Evolutionary conservation across 2,113 vertebrate genomes (phyloP).

Genomic region (Trogon melanurus): DNA sequence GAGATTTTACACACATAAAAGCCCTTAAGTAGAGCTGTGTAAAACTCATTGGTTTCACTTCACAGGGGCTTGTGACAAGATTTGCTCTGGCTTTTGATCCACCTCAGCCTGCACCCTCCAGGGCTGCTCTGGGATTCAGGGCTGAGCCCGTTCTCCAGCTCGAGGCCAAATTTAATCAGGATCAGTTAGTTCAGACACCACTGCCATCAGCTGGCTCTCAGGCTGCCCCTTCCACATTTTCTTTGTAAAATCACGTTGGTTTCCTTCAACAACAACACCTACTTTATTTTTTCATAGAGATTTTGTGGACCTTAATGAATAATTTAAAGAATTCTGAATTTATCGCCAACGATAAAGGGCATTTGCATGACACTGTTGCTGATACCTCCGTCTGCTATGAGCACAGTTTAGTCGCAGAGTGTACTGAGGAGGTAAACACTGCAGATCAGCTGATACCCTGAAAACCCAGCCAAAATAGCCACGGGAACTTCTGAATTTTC

Average conservation of each 20-base stretch:
- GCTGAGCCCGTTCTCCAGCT: background rate
- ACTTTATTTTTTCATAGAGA: background rate
- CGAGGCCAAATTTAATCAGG: background rate
- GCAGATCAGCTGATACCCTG: rapidly evolving
- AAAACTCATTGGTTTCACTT: conserved; percentile 54
- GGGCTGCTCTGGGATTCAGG: background rate
- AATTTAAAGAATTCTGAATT: background rate
- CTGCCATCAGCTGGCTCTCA: background rate
- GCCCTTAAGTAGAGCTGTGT: background rate
- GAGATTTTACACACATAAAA: conserved; percentile 19
- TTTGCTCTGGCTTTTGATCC: conserved; percentile 5
- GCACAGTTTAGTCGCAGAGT: background rate
- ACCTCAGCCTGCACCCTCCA: background rate
- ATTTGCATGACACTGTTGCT: background rate
- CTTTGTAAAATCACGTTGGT: background rate
- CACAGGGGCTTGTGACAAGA: background rate
- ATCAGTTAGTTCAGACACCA: background rate
- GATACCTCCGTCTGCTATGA: background rate
- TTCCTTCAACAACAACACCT: background rate
- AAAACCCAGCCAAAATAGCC: background rate
- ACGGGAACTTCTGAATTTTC: background rate
- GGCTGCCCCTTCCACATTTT: background rate
- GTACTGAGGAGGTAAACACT: background rate
- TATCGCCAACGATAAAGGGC: background rate
- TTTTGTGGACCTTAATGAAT: background rate